phyloP scores from a whole-genome alignment of 2,888 invertebrate genomes.

The Itoplectis maculator region DNA sequence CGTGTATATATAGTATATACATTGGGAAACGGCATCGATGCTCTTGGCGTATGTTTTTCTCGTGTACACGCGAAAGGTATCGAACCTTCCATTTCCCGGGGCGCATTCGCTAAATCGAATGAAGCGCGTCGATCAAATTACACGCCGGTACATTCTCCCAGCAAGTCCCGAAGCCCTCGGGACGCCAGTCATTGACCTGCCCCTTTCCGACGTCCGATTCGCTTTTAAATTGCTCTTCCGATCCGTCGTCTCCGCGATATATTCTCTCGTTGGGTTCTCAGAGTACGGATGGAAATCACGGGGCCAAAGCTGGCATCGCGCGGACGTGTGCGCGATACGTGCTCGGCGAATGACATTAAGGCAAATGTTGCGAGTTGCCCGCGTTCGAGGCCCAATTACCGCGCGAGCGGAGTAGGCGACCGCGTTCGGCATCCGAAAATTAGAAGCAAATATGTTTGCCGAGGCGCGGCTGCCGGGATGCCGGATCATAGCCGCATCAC shows the following conservation, averaged over 20 bases:
- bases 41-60: conserved; percentile 32
- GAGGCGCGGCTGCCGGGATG: too few relatives aligned
- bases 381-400: conserved; percentile 4
- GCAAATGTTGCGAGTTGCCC: not conserved
- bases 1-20: too few relatives aligned
- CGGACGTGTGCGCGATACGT: not conserved
- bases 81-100: conserved; percentile 52
- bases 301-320: too few relatives aligned
- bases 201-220: not conserved
- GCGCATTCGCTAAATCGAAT: conserved; percentile 55
- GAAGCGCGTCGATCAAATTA: conserved; percentile 50
- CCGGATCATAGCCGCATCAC: too few relatives aligned
- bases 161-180: not conserved
- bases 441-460: too few relatives aligned
- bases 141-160: not conserved
- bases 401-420: not conserved
- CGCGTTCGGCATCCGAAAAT: not conserved
- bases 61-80: conserved; percentile 36
- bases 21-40: conserved; percentile 38
- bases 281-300: too few relatives aligned
- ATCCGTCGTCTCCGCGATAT: not conserved
- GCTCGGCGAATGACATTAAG: not conserved
- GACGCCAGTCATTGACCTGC: not conserved
- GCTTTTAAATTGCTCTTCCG: not conserved
- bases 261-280: not conserved